Conservation (phyloP, 2,888 invertebrate species). For the Caenorhabditis virilis region DNA sequence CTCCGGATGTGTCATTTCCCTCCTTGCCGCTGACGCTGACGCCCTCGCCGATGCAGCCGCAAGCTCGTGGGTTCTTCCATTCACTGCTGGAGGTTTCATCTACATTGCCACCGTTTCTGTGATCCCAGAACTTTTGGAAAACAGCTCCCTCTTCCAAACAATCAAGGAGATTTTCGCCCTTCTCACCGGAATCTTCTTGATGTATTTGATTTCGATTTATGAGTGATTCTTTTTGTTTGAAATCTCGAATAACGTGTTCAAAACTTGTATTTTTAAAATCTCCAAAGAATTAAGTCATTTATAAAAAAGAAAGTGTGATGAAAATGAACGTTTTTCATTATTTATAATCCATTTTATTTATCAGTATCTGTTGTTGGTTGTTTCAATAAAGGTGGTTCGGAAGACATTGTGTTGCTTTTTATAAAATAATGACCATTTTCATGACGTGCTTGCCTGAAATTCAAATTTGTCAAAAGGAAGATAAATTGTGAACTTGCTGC, state of each 20-base stretch:
- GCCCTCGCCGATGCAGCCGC: slow-evolving; percentile 73
- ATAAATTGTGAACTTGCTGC: not conserved
- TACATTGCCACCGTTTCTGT: slow-evolving; percentile 99
- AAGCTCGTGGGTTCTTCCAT: slow-evolving; percentile 84
- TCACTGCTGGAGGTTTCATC: slow-evolving; percentile 82
- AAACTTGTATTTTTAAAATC: not conserved
- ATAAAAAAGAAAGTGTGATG: no score
- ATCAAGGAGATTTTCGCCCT: slow-evolving; percentile 62
- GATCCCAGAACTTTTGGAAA: slow-evolving; percentile 92
- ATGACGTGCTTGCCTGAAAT: slow-evolving; percentile 9
- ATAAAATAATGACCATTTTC: slow-evolving; percentile 33
- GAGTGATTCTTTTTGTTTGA: slow-evolving; percentile 45
- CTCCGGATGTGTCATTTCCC: slow-evolving; percentile 75
- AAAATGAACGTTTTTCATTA: no score
- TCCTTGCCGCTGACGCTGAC: slow-evolving; percentile 60
- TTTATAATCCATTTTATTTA: not conserved
- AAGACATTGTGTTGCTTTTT: not conserved
- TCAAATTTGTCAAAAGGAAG: not conserved
- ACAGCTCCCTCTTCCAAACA: slow-evolving; percentile 70
- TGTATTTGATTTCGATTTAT: slow-evolving; percentile 66
- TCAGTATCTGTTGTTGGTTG: slow-evolving; percentile 2
- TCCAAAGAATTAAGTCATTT: slow-evolving; percentile 14
- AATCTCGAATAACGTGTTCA: not conserved
- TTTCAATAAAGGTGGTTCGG: slow-evolving; percentile 5
- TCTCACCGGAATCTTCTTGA: slow-evolving; percentile 60